Conservation (phyloP, 2,797 vertebrate genomes). For the Discoglossus pictus region DNA sequence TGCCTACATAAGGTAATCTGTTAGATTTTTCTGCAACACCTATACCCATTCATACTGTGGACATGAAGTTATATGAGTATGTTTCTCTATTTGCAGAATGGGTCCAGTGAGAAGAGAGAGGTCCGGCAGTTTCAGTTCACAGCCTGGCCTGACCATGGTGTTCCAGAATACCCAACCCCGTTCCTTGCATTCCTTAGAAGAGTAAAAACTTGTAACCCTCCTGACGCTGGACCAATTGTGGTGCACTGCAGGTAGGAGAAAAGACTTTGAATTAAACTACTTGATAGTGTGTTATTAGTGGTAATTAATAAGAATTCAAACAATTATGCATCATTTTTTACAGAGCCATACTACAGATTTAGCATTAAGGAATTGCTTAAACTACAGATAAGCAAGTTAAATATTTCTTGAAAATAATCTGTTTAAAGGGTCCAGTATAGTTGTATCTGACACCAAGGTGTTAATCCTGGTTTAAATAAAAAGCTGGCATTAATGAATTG, state of each 20-base stretch:
- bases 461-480: too few relatives aligned
- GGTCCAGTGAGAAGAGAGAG: slow-evolving; percentile 95
- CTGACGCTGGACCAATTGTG: slow-evolving; percentile 90
- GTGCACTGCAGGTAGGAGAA: slow-evolving; percentile 92
- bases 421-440: too few relatives aligned
- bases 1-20: slow-evolving; percentile 89
- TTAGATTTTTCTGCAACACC: background rate
- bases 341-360: too few relatives aligned
- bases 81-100: slow-evolving; percentile 72
- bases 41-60: background rate
- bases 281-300: too few relatives aligned
- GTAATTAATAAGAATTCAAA: too few relatives aligned
- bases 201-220: slow-evolving; percentile 96
- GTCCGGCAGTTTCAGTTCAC: slow-evolving; percentile 99
- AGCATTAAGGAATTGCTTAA: too few relatives aligned
- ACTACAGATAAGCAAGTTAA: too few relatives aligned
- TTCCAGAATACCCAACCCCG: slow-evolving; percentile 93
- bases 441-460: too few relatives aligned
- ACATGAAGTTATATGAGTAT: background rate
- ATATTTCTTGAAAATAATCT: too few relatives aligned
- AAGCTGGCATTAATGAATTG: too few relatives aligned
- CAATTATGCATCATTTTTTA: too few relatives aligned
- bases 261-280: too few relatives aligned
- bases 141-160: slow-evolving; percentile 95
- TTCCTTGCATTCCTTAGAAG: slow-evolving; percentile 96